phyloP scores from a whole-genome alignment of 2,797 vertebrate species.

The Poeciliopsis presidionis region DNA sequence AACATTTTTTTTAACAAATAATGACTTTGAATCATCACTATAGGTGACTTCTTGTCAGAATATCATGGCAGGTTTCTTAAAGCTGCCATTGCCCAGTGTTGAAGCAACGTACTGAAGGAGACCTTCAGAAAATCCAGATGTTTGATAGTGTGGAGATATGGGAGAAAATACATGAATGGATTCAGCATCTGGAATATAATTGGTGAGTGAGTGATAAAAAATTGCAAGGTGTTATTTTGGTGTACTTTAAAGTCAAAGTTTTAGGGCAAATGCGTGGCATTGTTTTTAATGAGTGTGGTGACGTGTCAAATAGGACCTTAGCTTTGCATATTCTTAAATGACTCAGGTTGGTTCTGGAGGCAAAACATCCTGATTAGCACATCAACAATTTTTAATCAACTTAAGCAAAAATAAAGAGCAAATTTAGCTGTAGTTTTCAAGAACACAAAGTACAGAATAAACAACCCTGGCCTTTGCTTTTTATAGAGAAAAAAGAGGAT shows the following conservation, averaged over 20 bases:
- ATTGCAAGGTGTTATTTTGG: background rate
- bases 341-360: background rate
- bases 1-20: background rate
- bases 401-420: background rate
- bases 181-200: background rate
- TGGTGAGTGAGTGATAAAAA: background rate
- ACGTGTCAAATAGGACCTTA: background rate
- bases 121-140: background rate
- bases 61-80: background rate
- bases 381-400: background rate
- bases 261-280: background rate
- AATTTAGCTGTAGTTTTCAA: background rate
- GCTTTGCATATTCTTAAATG: background rate
- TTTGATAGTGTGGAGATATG: background rate
- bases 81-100: no score
- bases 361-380: background rate
- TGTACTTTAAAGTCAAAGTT: background rate
- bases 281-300: background rate
- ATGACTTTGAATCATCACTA: background rate
- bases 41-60: background rate
- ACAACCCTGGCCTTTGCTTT: background rate
- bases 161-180: background rate
- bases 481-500: background rate
- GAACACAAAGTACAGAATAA: background rate
- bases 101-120: no score